phyloP scores from a whole-genome alignment of 2,113 vertebrate genomes.

The Narcine bancroftii region DNA sequence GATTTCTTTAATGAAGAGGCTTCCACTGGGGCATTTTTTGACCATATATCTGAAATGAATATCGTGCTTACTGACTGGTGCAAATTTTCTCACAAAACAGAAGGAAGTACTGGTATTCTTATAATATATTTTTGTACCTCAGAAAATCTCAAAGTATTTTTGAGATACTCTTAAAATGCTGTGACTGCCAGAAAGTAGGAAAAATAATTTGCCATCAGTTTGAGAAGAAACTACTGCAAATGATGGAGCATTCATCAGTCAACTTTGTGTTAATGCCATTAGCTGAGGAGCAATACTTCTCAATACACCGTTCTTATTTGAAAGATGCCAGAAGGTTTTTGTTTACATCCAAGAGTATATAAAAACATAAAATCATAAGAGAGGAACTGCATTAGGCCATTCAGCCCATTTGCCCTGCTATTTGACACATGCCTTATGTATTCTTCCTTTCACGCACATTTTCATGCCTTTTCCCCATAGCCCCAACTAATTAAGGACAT shows the following conservation, averaged over 20 bases:
- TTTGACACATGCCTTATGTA: too few relatives aligned
- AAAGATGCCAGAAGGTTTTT: not conserved
- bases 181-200: not conserved
- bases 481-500: too few relatives aligned
- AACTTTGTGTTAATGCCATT: not conserved
- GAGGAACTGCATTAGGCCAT: too few relatives aligned
- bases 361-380: too few relatives aligned
- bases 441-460: too few relatives aligned
- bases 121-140: not conserved
- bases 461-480: too few relatives aligned
- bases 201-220: not conserved
- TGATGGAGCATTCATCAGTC: not conserved
- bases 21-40: not conserved
- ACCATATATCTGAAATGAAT: not conserved
- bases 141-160: not conserved
- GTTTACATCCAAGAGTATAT: not conserved
- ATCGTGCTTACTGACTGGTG: not conserved
- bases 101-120: not conserved
- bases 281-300: not conserved
- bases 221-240: not conserved
- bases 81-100: not conserved
- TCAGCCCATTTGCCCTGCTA: too few relatives aligned
- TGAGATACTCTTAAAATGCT: not conserved
- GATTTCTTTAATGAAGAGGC: not conserved
- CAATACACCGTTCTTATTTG: not conserved